A percentile compares a stretch with the other conserved stretches of the same genome.
Conservation (phyloP, 2,113 vertebrate species). For the Sturnira hondurensis region DNA sequence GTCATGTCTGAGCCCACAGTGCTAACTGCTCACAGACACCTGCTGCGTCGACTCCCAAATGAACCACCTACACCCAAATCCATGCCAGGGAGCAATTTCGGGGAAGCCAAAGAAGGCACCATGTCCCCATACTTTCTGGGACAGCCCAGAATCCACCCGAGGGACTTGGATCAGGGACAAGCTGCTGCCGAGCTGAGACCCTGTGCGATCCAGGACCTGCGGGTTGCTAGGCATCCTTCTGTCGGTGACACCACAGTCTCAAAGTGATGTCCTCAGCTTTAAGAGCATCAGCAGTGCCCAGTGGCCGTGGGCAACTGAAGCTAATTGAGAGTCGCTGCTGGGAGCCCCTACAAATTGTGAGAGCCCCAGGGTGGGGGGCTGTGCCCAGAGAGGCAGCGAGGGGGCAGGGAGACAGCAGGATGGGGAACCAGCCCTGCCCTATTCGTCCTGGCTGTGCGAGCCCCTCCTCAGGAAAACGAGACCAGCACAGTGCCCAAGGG, state of each 20-base stretch:
- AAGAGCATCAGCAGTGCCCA: not conserved
- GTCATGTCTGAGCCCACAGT: accelerated
- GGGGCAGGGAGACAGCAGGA: too few species aligned
- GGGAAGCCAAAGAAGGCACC: not conserved
- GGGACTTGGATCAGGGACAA: not conserved
- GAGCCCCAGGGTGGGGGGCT: too few species aligned
- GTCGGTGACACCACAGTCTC: not conserved
- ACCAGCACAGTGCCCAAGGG: not conserved
- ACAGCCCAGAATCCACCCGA: not conserved
- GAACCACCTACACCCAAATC: not conserved
- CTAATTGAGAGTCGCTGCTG: not conserved
- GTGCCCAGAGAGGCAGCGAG: not conserved
- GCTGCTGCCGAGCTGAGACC: not conserved
- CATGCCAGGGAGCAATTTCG: too few species aligned
- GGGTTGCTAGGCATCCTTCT: not conserved
- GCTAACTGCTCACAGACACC: not conserved
- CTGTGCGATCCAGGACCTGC: accelerated
- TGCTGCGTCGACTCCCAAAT: not conserved
- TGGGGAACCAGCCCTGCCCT: not conserved
- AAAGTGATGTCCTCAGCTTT: not conserved
- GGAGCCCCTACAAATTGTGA: not conserved
- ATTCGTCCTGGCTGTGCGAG: too few species aligned
- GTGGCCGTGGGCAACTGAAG: not conserved
- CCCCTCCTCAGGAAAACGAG: not conserved
- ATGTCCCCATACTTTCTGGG: not conserved